Percentiles rank a stretch among this genome's conserved stretches.
These are phyloP conservation scores for Percina caprodes DNA, from an alignment of 2,113 vertebrate genomes.

Conservation along the genomic window DNA sequence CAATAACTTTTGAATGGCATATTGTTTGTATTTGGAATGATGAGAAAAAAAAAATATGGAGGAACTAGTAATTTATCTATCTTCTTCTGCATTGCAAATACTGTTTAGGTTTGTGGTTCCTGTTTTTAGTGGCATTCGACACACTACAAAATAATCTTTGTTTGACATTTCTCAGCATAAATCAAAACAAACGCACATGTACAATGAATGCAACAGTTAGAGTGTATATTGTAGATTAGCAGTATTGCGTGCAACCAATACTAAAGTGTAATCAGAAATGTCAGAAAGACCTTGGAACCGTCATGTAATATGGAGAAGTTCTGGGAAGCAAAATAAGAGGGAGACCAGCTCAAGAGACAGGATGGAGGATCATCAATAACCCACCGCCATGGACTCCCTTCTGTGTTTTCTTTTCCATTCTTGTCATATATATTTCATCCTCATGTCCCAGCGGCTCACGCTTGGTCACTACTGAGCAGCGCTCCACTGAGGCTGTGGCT, in stretches of 20 bases:
- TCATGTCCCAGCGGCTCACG: slow-evolving; percentile 3
- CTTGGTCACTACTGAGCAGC: slow-evolving; percentile 52
- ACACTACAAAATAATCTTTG: neutral
- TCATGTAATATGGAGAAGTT: slow-evolving; percentile 36
- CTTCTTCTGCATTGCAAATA: neutral
- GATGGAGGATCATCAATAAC: slow-evolving; percentile 49
- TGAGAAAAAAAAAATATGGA: neutral
- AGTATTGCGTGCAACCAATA: neutral
- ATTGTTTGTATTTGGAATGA: neutral
- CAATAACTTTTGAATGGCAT: neutral
- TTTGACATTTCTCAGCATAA: too few relatives aligned
- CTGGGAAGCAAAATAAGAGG: slow-evolving; percentile 1
- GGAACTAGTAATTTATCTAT: neutral
- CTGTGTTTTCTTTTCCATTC: slow-evolving; percentile 15
- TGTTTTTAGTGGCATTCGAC: neutral
- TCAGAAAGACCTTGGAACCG: neutral
- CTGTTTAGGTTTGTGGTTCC: neutral
- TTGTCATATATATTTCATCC: slow-evolving; percentile 65
- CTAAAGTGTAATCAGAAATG: neutral
- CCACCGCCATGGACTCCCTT: slow-evolving; percentile 21
- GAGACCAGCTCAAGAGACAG: neutral
- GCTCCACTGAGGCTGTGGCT: slow-evolving; percentile 29
- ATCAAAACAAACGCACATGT: neutral
- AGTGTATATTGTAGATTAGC: neutral
- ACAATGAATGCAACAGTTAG: neutral